Percentiles rank a stretch among this genome's conserved stretches.
Conservation (phyloP, 2,888 invertebrate species). For the Watsonalla binaria region DNA sequence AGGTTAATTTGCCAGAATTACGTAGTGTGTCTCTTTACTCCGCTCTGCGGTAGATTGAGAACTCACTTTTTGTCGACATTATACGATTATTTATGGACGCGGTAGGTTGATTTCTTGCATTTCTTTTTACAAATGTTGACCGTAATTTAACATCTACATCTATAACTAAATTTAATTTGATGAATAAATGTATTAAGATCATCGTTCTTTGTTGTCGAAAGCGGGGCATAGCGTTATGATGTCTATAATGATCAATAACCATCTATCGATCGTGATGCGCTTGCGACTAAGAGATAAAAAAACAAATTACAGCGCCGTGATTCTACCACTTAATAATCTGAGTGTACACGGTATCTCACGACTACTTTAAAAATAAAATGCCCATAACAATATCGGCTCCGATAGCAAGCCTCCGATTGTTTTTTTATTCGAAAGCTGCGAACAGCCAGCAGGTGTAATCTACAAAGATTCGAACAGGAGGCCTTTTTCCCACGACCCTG, state of each 20-base stretch:
- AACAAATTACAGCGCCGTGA: constrained; percentile 62
- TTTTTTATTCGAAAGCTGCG: constrained; percentile 71
- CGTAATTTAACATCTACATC: constrained; percentile 25
- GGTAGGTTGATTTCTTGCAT: constrained; percentile 47
- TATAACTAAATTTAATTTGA: constrained; percentile 40
- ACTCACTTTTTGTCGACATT: constrained; percentile 37
- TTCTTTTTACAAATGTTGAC: constrained; percentile 20
- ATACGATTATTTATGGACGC: constrained; percentile 53
- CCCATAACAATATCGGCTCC: constrained; percentile 50
- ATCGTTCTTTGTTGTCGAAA: constrained; percentile 45
- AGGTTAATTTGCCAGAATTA: constrained; percentile 59
- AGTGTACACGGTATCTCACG: constrained; percentile 72
- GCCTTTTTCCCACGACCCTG: constrained; percentile 76
- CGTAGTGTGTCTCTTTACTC: constrained; percentile 41
- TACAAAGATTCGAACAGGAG: constrained; percentile 73
- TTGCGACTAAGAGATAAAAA: constrained; percentile 40
- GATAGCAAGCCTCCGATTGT: constrained; percentile 66
- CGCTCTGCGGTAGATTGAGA: constrained; percentile 22
- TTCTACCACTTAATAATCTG: constrained; percentile 75
- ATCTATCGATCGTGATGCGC: constrained; percentile 59
- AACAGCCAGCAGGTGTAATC: constrained; percentile 75
- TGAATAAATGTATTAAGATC: constrained; percentile 49
- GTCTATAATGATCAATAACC: constrained; percentile 71
- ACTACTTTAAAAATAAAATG: constrained; percentile 70
- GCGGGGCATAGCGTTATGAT: constrained; percentile 49